Conservation (phyloP, 2,888 invertebrate species). For the Onthophagus sagittarius region DNA sequence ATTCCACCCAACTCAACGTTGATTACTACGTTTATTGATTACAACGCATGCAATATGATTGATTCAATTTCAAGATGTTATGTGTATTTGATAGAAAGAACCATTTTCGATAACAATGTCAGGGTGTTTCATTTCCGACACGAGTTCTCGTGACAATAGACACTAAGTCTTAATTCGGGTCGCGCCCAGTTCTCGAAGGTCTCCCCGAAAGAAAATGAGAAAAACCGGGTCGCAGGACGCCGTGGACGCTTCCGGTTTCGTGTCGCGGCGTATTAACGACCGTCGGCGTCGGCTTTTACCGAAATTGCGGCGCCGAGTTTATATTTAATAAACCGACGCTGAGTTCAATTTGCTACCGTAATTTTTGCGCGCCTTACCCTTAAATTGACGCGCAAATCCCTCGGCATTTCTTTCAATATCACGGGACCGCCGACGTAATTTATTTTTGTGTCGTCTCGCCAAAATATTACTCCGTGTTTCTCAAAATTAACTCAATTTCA, state of each 20-base stretch:
- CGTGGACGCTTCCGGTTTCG: conserved; percentile 44
- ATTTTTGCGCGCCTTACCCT: conserved; percentile 37
- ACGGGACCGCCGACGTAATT: conserved; percentile 26
- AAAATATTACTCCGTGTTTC: neutral
- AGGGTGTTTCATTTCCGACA: neutral
- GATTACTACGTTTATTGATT: no score
- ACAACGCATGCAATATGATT: no score
- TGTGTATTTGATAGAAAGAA: no score
- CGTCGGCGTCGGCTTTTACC: conserved; percentile 44
- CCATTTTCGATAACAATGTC: neutral
- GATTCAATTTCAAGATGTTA: no score
- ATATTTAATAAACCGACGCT: conserved; percentile 27
- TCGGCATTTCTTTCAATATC: conserved; percentile 35
- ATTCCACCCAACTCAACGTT: no score
- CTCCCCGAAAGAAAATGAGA: conserved; percentile 46
- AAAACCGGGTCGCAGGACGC: conserved; percentile 44
- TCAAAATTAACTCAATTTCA: neutral
- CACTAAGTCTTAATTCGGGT: conserved; percentile 44
- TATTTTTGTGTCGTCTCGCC: neutral
- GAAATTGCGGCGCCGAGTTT: conserved; percentile 45
- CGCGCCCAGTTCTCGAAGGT: conserved; percentile 48
- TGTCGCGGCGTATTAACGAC: conserved; percentile 43
- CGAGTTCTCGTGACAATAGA: conserved; percentile 43
- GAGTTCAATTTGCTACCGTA: conserved; percentile 28
- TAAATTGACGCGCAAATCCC: conserved; percentile 37